Evolutionary conservation across 2,113 vertebrate genomes (phyloP).

Genomic region (Entelurus aequoreus): DNA sequence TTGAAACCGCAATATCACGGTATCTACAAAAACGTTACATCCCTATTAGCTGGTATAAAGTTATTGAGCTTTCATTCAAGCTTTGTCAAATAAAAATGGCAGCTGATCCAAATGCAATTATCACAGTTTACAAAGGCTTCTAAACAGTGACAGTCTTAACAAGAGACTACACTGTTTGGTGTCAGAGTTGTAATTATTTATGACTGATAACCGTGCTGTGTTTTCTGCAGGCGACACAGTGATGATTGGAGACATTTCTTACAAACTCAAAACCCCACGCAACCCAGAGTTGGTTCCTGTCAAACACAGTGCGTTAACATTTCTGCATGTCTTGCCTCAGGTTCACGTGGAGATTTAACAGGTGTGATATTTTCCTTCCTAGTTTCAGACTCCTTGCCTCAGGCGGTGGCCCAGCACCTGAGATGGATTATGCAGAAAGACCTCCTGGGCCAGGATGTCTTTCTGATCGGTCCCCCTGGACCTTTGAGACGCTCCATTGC

Average conservation of each 20-base stretch:
- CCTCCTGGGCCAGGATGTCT: constrained; percentile 91
- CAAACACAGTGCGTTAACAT: constrained; percentile 83
- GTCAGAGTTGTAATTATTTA: too few species aligned
- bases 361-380: background rate
- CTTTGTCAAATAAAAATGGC: too few species aligned
- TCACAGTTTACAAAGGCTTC: too few species aligned
- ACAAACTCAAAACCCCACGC: constrained; percentile 81
- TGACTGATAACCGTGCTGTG: background rate
- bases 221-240: constrained; percentile 82
- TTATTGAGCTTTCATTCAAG: too few species aligned
- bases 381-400: constrained; percentile 83
- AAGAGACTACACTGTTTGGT: too few species aligned
- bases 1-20: too few species aligned
- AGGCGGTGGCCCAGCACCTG: constrained; percentile 84
- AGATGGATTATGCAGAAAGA: constrained; percentile 99
- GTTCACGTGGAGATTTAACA: background rate
- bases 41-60: too few species aligned
- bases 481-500: constrained; percentile 90
- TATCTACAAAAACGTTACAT: too few species aligned
- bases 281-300: constrained; percentile 91
- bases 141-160: too few species aligned
- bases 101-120: too few species aligned
- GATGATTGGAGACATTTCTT: constrained; percentile 89
- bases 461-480: constrained; percentile 94
- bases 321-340: background rate